These are phyloP conservation scores for Menidia beryllina DNA, from an alignment of 2,113 vertebrate species.

Conservation along the genomic window DNA sequence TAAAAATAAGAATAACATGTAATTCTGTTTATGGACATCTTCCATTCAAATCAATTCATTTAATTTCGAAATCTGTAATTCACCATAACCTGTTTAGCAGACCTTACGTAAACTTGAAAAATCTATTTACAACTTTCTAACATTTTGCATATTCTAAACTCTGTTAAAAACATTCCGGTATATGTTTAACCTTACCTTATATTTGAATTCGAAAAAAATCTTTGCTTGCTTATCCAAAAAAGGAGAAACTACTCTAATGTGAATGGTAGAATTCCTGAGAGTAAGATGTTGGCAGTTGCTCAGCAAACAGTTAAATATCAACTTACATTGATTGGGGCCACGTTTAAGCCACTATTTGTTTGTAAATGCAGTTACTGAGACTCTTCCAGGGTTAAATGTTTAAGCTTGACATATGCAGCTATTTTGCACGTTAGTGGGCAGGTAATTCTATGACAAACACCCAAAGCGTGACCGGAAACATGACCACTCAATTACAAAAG, in stretches of 20 bases:
- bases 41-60: neutral
- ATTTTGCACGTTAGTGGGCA: constrained; percentile 21
- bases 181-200: constrained; percentile 73
- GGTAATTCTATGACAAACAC: constrained; percentile 15
- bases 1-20: neutral
- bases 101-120: constrained; percentile 1
- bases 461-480: constrained; percentile 7
- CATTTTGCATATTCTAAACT: neutral
- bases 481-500: constrained; percentile 24
- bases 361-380: constrained; percentile 69
- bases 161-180: neutral
- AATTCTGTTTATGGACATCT: neutral
- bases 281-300: constrained; percentile 73
- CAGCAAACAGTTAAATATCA: constrained; percentile 83
- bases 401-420: constrained; percentile 24
- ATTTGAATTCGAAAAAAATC: constrained; percentile 67
- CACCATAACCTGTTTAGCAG: neutral
- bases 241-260: constrained; percentile 66
- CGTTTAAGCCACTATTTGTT: constrained; percentile 75
- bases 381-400: constrained; percentile 62
- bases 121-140: neutral
- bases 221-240: constrained; percentile 75
- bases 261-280: constrained; percentile 67
- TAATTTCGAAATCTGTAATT: neutral
- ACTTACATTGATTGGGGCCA: constrained; percentile 83